Percentiles rank a stretch among this genome's conserved stretches.
Conservation (phyloP, 2,797 vertebrate genomes). For the Hozukius guyotensis region DNA sequence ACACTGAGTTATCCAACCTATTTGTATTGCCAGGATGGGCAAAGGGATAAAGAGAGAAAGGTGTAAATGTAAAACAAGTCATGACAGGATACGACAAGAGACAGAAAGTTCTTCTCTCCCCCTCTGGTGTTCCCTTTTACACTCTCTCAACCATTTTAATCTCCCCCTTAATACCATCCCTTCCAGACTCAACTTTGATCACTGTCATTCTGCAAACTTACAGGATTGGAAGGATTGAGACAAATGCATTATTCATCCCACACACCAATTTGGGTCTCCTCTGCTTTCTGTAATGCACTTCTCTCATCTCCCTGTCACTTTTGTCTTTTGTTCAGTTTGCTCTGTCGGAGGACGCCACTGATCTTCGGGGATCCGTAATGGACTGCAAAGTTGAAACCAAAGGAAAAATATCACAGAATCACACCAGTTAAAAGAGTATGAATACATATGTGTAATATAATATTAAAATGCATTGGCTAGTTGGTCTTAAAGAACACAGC, state of each 20-base stretch:
- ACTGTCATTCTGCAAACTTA: slow-evolving; percentile 77
- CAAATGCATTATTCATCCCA: slow-evolving; percentile 79
- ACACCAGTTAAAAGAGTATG: background rate
- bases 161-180: slow-evolving; percentile 72
- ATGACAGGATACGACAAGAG: slow-evolving; percentile 78
- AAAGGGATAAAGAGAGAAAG: slow-evolving; percentile 64
- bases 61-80: slow-evolving; percentile 82
- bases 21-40: slow-evolving; percentile 66
- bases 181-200: slow-evolving; percentile 81
- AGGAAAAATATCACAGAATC: slow-evolving; percentile 18
- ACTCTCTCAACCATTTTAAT: slow-evolving; percentile 74
- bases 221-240: slow-evolving; percentile 74
- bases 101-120: slow-evolving; percentile 68
- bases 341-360: slow-evolving; percentile 28
- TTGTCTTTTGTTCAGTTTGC: slow-evolving; percentile 63
- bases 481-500: background rate
- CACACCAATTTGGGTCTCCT: slow-evolving; percentile 67
- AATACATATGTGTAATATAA: background rate
- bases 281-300: slow-evolving; percentile 72
- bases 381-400: slow-evolving; percentile 11
- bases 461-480: background rate
- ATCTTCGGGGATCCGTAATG: slow-evolving; percentile 37
- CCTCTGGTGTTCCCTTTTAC: slow-evolving; percentile 66
- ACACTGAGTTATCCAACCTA: slow-evolving; percentile 60
- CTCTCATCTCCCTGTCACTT: slow-evolving; percentile 72